Percentiles rank a stretch among this genome's conserved stretches.
These are phyloP conservation scores for Acrobasis repandana DNA, from an alignment of 2,888 invertebrate genomes.

Conservation along the genomic window DNA sequence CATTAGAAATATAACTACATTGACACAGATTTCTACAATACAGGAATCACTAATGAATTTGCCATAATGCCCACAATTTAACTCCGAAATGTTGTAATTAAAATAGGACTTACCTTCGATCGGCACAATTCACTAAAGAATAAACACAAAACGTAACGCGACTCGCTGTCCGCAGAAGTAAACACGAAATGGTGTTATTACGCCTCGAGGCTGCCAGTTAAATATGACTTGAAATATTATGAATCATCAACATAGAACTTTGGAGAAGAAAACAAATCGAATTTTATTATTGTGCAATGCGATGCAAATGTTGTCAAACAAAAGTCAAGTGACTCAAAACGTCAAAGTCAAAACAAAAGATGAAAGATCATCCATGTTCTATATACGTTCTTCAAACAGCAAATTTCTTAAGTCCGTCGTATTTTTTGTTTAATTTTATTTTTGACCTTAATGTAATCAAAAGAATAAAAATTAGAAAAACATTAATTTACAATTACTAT, in stretches of 20 bases:
- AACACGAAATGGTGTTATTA: constrained; percentile 44
- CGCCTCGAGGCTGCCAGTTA: constrained; percentile 37
- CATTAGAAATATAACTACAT: too few relatives aligned
- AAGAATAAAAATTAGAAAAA: too few relatives aligned
- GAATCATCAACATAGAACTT: constrained; percentile 55
- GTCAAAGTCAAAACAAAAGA: constrained; percentile 45
- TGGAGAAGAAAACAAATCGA: constrained; percentile 41
- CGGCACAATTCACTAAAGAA: not conserved
- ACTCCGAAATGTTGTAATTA: too few relatives aligned
- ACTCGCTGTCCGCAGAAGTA: constrained; percentile 33
- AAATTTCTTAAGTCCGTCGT: too few relatives aligned
- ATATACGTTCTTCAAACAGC: not conserved
- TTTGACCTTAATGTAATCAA: too few relatives aligned
- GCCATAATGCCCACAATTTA: too few relatives aligned
- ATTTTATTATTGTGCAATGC: constrained; percentile 53
- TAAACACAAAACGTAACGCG: constrained; percentile 26
- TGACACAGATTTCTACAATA: too few relatives aligned
- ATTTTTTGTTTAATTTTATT: too few relatives aligned
- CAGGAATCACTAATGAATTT: too few relatives aligned
- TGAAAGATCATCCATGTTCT: constrained; percentile 41
- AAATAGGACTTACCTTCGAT: not conserved
- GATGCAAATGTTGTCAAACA: not conserved
- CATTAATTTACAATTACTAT: too few relatives aligned
- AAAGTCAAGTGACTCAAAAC: not conserved
- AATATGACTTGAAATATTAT: constrained; percentile 46